Evolutionary conservation across 1,140 invertebrate genomes (phyloP).

Genomic region (Bombus polaris): DNA sequence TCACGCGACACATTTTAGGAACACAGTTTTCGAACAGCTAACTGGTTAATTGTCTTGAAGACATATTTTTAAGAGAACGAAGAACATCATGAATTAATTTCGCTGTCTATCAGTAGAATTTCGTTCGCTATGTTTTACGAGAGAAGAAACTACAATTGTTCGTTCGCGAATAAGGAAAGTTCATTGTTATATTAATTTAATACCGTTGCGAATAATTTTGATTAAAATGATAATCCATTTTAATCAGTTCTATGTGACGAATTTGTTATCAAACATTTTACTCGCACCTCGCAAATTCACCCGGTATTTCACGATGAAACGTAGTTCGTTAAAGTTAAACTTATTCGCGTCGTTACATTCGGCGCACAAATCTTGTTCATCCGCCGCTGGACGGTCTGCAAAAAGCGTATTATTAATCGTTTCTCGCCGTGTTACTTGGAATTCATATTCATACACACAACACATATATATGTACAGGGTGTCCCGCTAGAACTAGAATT

Average conservation of each 20-base stretch:
- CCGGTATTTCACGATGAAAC: background rate
- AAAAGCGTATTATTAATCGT: conserved; percentile 36
- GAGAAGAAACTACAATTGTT: background rate
- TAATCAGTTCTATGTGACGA: background rate
- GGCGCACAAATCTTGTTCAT: conserved; percentile 14
- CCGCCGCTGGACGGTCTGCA: background rate
- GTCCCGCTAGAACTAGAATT: background rate
- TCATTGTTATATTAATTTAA: background rate
- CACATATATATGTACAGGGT: background rate
- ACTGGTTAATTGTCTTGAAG: background rate
- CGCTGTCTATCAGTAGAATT: too few species aligned
- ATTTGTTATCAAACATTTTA: background rate
- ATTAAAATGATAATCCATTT: background rate
- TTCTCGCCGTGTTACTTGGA: conserved; percentile 16
- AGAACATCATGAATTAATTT: too few species aligned
- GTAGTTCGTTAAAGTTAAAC: conserved; percentile 1
- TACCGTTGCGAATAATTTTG: background rate
- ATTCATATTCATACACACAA: conserved; percentile 22
- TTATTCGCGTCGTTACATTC: conserved; percentile 7
- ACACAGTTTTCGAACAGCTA: too few species aligned
- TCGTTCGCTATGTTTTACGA: background rate
- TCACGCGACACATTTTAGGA: too few species aligned
- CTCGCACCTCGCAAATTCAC: too few species aligned
- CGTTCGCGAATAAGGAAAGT: background rate
- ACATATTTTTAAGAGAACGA: background rate